phyloP scores from a whole-genome alignment of 2,113 vertebrate genomes.

The Eidolon helvum region DNA sequence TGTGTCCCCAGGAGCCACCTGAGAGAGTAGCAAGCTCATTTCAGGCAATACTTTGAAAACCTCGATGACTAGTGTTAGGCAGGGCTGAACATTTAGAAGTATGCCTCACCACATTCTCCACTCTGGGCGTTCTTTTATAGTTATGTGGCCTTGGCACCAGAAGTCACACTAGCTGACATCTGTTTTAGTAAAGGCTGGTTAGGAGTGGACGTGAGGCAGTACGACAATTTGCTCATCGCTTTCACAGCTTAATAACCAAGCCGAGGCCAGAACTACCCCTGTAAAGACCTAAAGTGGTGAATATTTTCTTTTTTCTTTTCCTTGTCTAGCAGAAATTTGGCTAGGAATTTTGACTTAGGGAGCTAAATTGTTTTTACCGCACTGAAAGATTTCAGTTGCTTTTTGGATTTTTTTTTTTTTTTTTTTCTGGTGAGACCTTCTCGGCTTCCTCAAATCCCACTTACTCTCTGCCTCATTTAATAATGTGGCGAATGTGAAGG shows the following conservation, averaged over 20 bases:
- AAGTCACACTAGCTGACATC: not conserved
- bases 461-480: not conserved
- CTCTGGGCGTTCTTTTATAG: not conserved
- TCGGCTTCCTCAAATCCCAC: not conserved
- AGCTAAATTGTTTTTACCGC: not conserved
- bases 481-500: not conserved
- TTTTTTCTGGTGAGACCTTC: not conserved
- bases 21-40: not conserved
- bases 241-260: not conserved
- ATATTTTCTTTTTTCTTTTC: not conserved
- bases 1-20: not conserved
- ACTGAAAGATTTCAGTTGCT: not conserved
- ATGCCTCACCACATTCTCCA: rapidly evolving
- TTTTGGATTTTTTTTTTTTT: not conserved
- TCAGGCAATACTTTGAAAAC: not conserved
- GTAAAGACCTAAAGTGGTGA: not conserved
- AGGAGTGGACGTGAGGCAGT: not conserved
- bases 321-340: not conserved
- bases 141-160: not conserved
- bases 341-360: not conserved
- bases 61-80: rapidly evolving
- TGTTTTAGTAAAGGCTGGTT: not conserved
- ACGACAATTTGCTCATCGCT: not conserved
- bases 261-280: too few species aligned
- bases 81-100: not conserved